Conservation (phyloP, 1,140 invertebrate species). For the Saccostrea glomerata region DNA sequence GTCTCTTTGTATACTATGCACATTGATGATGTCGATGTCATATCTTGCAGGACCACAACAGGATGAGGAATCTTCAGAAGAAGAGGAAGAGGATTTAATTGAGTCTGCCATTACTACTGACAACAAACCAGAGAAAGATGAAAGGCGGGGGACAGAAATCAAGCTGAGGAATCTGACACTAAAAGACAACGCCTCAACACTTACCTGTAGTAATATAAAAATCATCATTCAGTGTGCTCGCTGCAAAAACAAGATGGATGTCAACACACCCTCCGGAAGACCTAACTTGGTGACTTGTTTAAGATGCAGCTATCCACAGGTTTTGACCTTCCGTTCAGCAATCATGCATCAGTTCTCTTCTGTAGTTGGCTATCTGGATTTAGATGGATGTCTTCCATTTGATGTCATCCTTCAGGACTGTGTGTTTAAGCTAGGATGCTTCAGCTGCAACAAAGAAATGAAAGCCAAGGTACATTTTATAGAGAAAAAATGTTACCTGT, state of each 20-base stretch:
- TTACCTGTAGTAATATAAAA: constrained; percentile 67
- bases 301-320: constrained; percentile 71
- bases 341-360: constrained; percentile 75
- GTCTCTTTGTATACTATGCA: too few relatives aligned
- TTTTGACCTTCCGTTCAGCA: constrained; percentile 72
- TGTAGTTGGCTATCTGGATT: constrained; percentile 76
- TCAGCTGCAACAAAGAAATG: constrained; percentile 74
- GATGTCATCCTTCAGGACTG: constrained; percentile 76
- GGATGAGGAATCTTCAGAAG: constrained; percentile 1
- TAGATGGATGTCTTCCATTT: constrained; percentile 74
- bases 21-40: not conserved
- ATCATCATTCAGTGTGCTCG: constrained; percentile 74
- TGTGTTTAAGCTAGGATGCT: constrained; percentile 69
- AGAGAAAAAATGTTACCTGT: too few relatives aligned
- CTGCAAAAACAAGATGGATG: constrained; percentile 74
- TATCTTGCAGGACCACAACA: constrained; percentile 23
- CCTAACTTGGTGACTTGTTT: constrained; percentile 69
- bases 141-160: constrained; percentile 73
- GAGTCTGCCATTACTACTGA: not conserved
- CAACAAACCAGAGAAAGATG: constrained; percentile 45
- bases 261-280: constrained; percentile 65
- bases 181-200: constrained; percentile 68
- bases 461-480: constrained; percentile 66
- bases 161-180: constrained; percentile 72
- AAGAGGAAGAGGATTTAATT: constrained; percentile 44